phyloP scores from a whole-genome alignment of 30 jellyfish, hydroid and myxozoan species.

The Aurelia coerulea region DNA sequence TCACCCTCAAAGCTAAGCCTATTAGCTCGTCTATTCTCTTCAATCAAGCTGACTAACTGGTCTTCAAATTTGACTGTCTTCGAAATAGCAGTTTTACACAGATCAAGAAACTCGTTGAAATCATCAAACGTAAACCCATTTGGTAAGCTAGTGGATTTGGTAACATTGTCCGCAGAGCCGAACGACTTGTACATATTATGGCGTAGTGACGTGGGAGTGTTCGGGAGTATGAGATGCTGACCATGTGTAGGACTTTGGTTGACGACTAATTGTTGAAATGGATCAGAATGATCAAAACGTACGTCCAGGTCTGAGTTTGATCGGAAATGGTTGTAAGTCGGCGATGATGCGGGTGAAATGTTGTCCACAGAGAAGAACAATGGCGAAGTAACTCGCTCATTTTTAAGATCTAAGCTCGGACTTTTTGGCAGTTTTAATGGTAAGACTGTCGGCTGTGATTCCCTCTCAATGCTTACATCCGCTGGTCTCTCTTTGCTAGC shows the following conservation, averaged over 20 bases:
- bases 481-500: no score
- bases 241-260: neutral
- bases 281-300: neutral
- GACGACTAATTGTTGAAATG: conserved; percentile 16
- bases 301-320: conserved; percentile 33
- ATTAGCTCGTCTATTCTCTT: conserved; percentile 18
- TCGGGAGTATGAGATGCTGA: conserved; percentile 27
- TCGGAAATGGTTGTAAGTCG: conserved; percentile 3
- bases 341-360: conserved; percentile 9
- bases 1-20: conserved; percentile 39
- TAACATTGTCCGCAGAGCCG: conserved; percentile 3
- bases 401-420: conserved; percentile 42
- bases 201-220: conserved; percentile 39
- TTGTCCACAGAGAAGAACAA: conserved; percentile 44
- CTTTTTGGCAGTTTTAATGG: conserved; percentile 44
- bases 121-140: conserved; percentile 33
- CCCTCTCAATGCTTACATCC: neutral
- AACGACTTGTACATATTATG: conserved; percentile 8
- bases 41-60: conserved; percentile 6
- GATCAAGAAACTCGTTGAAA: conserved; percentile 40
- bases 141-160: conserved; percentile 20
- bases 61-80: conserved; percentile 33
- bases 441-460: conserved; percentile 28
- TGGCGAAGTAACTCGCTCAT: conserved; percentile 53
- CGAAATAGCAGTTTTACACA: conserved; percentile 27